phyloP scores from a whole-genome alignment of 2,888 invertebrate genomes.

The Slavum lentiscoides region DNA sequence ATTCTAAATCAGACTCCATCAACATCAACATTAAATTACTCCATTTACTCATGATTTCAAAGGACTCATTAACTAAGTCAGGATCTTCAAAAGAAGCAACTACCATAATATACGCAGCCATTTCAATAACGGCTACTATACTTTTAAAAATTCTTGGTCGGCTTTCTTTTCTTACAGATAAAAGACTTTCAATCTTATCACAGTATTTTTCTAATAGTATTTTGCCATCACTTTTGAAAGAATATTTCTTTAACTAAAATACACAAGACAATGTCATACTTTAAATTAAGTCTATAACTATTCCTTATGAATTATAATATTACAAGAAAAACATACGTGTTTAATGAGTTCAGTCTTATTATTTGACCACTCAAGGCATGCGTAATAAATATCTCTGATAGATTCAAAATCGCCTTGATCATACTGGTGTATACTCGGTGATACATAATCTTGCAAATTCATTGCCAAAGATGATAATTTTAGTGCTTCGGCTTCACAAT shows the following conservation, averaged over 20 bases:
- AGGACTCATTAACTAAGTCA: neutral
- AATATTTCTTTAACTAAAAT: conserved; percentile 17
- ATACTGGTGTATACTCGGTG: neutral
- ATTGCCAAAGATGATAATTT: conserved; percentile 9
- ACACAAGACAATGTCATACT: neutral
- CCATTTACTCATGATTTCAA: neutral
- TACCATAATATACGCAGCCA: neutral
- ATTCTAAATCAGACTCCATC: neutral
- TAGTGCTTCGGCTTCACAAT: neutral
- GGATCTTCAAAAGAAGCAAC: neutral
- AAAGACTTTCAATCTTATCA: neutral
- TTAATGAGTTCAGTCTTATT: conserved; percentile 14
- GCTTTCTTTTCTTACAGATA: neutral
- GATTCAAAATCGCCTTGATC: neutral
- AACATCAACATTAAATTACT: neutral
- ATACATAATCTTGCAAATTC: neutral
- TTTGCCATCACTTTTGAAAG: neutral
- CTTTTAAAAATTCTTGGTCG: neutral
- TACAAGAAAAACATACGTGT: conserved; percentile 16
- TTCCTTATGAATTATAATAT: neutral
- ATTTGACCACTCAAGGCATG: conserved; percentile 10
- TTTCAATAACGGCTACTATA: conserved; percentile 1
- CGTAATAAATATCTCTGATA: conserved; percentile 41
- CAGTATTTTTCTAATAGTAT: neutral
- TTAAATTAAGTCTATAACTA: neutral